A percentile compares a stretch with the other conserved stretches of the same genome.
Evolutionary conservation across 2,797 vertebrate genomes (phyloP).

Genomic region (Tangara arthus): DNA sequence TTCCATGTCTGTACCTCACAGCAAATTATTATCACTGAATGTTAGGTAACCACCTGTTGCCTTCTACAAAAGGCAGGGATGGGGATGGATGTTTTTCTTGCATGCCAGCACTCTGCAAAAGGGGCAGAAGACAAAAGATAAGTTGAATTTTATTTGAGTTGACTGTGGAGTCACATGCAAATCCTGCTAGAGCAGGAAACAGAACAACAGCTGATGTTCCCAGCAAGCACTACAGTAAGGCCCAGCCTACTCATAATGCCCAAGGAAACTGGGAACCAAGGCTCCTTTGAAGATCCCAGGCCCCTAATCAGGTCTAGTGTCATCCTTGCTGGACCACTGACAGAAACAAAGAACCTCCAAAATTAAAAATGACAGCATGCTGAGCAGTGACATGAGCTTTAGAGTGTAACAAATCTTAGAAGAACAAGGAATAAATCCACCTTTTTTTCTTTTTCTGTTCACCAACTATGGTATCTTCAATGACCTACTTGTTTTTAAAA

Average conservation of each 20-base stretch:
- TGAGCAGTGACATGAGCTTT: not conserved
- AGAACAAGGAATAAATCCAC: not conserved
- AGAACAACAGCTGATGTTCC: not conserved
- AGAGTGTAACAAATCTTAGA: conserved; percentile 20
- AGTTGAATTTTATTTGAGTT: not conserved
- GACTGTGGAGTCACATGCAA: not conserved
- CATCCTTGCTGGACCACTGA: not conserved
- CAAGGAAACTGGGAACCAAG: not conserved
- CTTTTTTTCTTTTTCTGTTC: conserved; percentile 10
- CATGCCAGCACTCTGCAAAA: not conserved
- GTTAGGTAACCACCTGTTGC: not conserved
- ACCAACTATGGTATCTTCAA: not conserved
- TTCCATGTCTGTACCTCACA: not conserved
- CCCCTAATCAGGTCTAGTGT: not conserved
- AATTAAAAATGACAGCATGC: not conserved
- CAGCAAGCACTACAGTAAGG: not conserved
- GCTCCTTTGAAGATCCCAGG: not conserved
- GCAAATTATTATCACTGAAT: not conserved
- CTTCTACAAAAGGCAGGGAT: not conserved
- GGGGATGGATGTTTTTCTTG: not conserved
- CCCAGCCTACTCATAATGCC: not conserved
- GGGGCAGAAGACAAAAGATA: not conserved
- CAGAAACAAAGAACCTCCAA: not conserved
- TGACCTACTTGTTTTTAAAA: conserved; percentile 56
- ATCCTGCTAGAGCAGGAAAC: not conserved